These are phyloP conservation scores for Bemisia tabaci DNA, from an alignment of 1,140 invertebrate genomes.

Conservation along the genomic window DNA sequence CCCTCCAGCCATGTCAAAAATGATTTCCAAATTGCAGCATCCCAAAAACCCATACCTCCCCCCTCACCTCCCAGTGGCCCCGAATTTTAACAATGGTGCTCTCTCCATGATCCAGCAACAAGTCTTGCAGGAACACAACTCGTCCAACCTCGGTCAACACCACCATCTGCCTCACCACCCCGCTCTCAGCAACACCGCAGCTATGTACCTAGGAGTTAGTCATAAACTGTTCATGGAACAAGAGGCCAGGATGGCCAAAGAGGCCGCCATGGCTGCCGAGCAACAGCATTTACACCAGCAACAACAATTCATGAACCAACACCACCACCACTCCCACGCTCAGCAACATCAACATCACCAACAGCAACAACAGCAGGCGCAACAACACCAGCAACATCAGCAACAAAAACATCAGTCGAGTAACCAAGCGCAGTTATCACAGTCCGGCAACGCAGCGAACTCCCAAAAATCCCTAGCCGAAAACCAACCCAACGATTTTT, in stretches of 20 bases:
- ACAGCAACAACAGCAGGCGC: constrained; percentile 37
- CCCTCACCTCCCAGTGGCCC: constrained; percentile 21
- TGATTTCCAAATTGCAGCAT: constrained; percentile 50
- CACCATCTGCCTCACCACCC: constrained; percentile 24
- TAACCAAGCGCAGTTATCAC: constrained; percentile 15
- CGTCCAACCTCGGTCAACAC: constrained; percentile 8
- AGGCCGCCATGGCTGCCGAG: constrained; percentile 36
- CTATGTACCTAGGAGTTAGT: constrained; percentile 56
- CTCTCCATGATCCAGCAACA: constrained; percentile 25
- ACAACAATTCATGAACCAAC: constrained; percentile 21
- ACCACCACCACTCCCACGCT: constrained; percentile 25
- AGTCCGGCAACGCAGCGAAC: constrained; percentile 22
- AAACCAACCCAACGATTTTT: constrained; percentile 33
- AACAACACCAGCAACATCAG: constrained; percentile 32
- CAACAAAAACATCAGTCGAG: constrained; percentile 28
- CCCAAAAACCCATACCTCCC: constrained; percentile 17
- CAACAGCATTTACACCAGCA: constrained; percentile 36
- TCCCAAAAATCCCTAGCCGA: neutral
- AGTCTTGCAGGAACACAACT: constrained; percentile 25
- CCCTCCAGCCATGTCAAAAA: constrained; percentile 52
- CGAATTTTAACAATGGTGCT: constrained; percentile 24
- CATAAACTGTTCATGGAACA: constrained; percentile 61
- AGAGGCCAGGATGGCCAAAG: constrained; percentile 54
- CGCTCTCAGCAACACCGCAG: constrained; percentile 47
- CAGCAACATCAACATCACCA: constrained; percentile 36